Evolutionary conservation across 2,888 invertebrate genomes (phyloP), one percentile per base, ranked within the genome.

Genomic region (Netelia fuscicornis): DNA sequence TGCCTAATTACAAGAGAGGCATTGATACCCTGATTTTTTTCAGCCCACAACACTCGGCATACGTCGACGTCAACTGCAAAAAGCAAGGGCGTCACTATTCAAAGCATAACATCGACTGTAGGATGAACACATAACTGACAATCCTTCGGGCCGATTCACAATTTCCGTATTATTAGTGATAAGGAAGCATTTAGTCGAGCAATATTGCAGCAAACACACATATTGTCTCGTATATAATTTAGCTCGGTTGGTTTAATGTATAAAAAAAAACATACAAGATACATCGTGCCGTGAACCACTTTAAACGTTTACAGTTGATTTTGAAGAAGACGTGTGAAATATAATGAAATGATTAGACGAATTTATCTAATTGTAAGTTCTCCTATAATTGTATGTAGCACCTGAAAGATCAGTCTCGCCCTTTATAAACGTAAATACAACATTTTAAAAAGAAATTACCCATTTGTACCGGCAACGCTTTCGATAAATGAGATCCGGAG

Each of bases 41-140:
- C 71, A 44, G 85, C 75, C 2, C 84, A 86, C 68, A 83, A 79
- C 10, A 81, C 82, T 17, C 62, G 81, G 23, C 74, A 81, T 44
- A 78, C 84, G 17, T 71, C 68, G n/a, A 81, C 78, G n/a, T 84
- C 84, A 3, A 64, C 75, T n/a, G 70, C 75, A 11, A 52, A 71
- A 62, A 67, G 44, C 6, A 76, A 76, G 10, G 20, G 65, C 2
- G 44, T 65, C 42, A 44, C 17, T 44, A 42, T 65, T 44, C 9
- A 17, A 20, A 44, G 42, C 42, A 65, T 44, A 65, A 65, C 42
- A 20, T 65, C 44, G 44, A 44, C 65, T 17, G 42, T 44, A 65
- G 17, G 17, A 65, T 44, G 44, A 44, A 65, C 65, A 2, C n/a
- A 10, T 11, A 75, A 81, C 42, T 65, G 23, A 48, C 42, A 60